Base-by-base conservation (phyloP, 2,113 vertebrate genomes). In the Ammodytes marinus region DNA sequence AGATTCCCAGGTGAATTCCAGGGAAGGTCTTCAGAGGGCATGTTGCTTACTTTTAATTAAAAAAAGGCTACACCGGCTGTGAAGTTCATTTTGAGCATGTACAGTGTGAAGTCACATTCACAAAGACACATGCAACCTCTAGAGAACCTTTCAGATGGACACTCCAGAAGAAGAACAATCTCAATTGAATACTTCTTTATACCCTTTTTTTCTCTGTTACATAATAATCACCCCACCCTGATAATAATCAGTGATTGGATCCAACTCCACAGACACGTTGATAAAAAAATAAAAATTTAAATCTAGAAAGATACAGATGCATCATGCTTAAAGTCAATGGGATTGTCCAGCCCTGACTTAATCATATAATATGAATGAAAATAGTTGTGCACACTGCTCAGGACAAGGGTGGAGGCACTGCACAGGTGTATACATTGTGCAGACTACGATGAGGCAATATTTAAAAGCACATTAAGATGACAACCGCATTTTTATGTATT, bases 311-410 rank as follows among this genome's bases (percentile, higher is more conserved):
- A 40, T 4, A 39, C 46, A 59, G 4, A 57, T 82, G 35, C 49
- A 67, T 52, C 12, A 6, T 10, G 8, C 8, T 27, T 27, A 1
- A 49, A 77, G 50, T 65, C 37, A 17, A 40, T 45, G 13, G 49
- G 55, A 70, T 72, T 6, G 68, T 27, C 13, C 17, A 66, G n/a
- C 19, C 6, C 4, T 13, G 79, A 85, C 83, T 87, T 85, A 63
- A 65, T 80, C 7, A 2, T 53, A 63, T 74, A 2, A 65, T 14
- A 54, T 13, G 60, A 49, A 64, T 69, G 35, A 58, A 50, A 86
- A 82, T 84, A 90, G 83, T 89, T 90, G 1, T 60, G 27, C 27
- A 27, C 27, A 27, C 27, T 27, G 66, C 7, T 70, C 65, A 64
- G 58, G 43, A 65, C 45, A 74, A 9, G 74, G 50, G 57, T 73